These are phyloP conservation scores for Drosophila athabasca DNA, from an alignment of 1,140 invertebrate genomes.

Conservation along the genomic window DNA sequence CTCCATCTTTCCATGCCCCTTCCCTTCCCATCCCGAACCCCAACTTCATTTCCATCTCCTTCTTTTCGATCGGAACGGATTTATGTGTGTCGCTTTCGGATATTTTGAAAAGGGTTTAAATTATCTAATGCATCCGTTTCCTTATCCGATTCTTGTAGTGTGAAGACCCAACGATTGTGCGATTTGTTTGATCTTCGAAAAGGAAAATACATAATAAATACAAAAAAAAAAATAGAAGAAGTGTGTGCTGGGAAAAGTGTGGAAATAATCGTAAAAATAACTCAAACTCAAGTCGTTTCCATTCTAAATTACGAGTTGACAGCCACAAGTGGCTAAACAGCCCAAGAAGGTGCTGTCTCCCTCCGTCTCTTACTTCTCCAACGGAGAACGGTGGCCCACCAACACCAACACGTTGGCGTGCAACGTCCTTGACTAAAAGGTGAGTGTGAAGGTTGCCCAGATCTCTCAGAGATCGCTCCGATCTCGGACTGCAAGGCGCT, in stretches of 20 bases:
- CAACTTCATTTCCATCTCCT: slow-evolving; percentile 6
- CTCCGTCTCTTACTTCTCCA: slow-evolving; percentile 27
- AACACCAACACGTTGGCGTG: slow-evolving; percentile 41
- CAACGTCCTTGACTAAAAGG: slow-evolving; percentile 75
- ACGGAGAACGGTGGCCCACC: slow-evolving; percentile 37
- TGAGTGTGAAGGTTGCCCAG: slow-evolving; percentile 65
- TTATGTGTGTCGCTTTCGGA: slow-evolving; percentile 52
- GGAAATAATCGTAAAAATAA: slow-evolving; percentile 67
- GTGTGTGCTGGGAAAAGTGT: slow-evolving; percentile 48
- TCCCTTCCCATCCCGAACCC: too few relatives aligned
- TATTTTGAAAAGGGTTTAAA: slow-evolving; percentile 60
- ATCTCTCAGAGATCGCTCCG: slow-evolving; percentile 7
- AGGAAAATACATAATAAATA: slow-evolving; percentile 28
- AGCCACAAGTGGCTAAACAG: slow-evolving; percentile 61
- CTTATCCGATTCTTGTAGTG: slow-evolving; percentile 71
- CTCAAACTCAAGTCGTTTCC: slow-evolving; percentile 70
- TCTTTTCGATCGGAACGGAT: slow-evolving; percentile 13
- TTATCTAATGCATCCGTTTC: slow-evolving; percentile 75
- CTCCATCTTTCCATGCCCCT: too few relatives aligned
- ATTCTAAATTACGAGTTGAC: slow-evolving; percentile 68
- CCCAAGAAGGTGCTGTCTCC: slow-evolving; percentile 61
- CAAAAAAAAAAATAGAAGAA: slow-evolving; percentile 12
- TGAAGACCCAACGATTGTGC: slow-evolving; percentile 24
- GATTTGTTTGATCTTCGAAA: slow-evolving; percentile 68
- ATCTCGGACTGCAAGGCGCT: slow-evolving; percentile 11